These are phyloP conservation scores for Noctilio leporinus DNA, from an alignment of 2,113 vertebrate genomes.

Conservation along the genomic window DNA sequence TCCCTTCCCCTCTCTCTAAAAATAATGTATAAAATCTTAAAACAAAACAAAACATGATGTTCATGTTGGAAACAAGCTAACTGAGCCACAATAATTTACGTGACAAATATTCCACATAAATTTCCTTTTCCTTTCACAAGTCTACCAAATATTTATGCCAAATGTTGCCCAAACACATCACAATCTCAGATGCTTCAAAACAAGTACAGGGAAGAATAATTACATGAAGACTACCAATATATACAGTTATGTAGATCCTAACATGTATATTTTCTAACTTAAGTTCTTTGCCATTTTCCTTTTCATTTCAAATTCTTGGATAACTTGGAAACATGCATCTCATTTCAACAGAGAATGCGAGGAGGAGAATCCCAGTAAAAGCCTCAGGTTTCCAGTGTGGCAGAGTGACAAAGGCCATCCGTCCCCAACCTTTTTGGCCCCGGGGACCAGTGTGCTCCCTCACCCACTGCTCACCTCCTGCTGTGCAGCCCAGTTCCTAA, in stretches of 20 bases:
- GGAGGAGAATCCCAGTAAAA: not conserved
- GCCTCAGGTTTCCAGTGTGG: not conserved
- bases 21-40: no score
- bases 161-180: not conserved
- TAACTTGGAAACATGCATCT: not conserved
- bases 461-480: no score
- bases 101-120: not conserved
- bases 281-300: not conserved
- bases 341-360: not conserved
- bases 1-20: no score
- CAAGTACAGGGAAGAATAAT: not conserved
- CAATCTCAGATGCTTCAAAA: not conserved
- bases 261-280: not conserved
- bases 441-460: no score
- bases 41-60: constrained; percentile 32
- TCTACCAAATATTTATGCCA: not conserved
- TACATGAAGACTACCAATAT: not conserved
- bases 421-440: no score
- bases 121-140: constrained; percentile 13
- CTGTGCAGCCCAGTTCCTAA: no score
- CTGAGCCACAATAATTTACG: not conserved
- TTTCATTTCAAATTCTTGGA: not conserved
- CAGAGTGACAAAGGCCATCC: no score
- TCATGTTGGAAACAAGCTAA: not conserved
- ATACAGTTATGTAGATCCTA: not conserved